phyloP scores from a whole-genome alignment of 2,113 vertebrate species.

The Taurulus bubalis region DNA sequence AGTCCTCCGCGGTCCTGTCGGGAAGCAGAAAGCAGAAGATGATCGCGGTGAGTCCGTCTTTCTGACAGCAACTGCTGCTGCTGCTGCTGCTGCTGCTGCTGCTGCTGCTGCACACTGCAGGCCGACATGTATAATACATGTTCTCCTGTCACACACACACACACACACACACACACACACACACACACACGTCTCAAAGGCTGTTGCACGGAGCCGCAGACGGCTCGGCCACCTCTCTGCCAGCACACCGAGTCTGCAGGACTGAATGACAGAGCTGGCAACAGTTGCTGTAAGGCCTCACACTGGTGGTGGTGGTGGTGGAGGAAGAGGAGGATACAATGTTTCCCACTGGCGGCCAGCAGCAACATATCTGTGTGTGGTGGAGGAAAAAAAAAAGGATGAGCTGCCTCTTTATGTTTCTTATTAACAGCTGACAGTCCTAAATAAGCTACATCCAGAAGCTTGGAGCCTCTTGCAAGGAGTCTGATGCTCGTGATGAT shows the following conservation, averaged over 20 bases:
- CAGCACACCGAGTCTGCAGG: constrained; percentile 34
- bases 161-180: constrained; percentile 58
- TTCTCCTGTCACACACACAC: constrained; percentile 47
- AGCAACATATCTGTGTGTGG: constrained; percentile 49
- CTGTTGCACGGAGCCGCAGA: constrained; percentile 36
- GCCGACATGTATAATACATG: constrained; percentile 55
- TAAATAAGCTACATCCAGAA: constrained; percentile 12
- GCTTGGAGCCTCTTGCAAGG: constrained; percentile 11
- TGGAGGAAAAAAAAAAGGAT: constrained; percentile 1
- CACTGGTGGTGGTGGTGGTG: constrained; percentile 36
- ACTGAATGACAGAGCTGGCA: constrained; percentile 66
- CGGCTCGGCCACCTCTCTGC: constrained; percentile 45
- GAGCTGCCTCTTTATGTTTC: constrained; percentile 45
- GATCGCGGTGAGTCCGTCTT: constrained; percentile 79
- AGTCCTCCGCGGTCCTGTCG: constrained; percentile 62
- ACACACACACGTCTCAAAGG: constrained; percentile 36
- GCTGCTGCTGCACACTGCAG: constrained; percentile 63
- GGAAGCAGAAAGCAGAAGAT: constrained; percentile 64
- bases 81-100: constrained; percentile 39
- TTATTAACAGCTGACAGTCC: constrained; percentile 39
- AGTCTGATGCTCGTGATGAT: constrained; percentile 16
- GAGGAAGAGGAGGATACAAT: constrained; percentile 40
- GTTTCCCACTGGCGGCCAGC: constrained; percentile 54
- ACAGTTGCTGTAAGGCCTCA: constrained; percentile 67
- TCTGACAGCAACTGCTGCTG: constrained; percentile 47